Base-by-base conservation (phyloP, 2,113 vertebrate genomes). In the Gymnobelideus leadbeateri region DNA sequence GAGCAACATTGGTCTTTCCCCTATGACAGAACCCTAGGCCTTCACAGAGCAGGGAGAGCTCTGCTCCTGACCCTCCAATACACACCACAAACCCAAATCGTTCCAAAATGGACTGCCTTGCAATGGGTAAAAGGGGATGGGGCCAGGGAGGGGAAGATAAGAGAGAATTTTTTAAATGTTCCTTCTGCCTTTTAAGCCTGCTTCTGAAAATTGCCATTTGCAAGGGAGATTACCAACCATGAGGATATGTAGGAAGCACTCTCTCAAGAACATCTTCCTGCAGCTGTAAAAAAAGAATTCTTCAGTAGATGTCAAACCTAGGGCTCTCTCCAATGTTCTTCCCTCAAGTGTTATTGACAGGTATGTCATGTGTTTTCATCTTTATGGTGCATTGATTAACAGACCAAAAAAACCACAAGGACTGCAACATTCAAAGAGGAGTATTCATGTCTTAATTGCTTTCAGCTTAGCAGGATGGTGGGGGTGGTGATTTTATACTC, bases 191-290 rank as follows among this genome's bases (percentile, higher is more conserved):
- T 94, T 95, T 94, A 21, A 94, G 84, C 46, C 47, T 23, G 46
- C 94, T 91, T 94, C 49, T 94, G 8, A 95, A 92, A 95, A 50
- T 49, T 24, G 91, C 93, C 91, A 92, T 61, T 95, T 94, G 89
- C 25, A 54, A 43, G 37, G 68, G 68, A 84, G 68, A 43, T 84
- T 84, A 21, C 19, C 4, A n/a, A 43, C 1, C 5, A 43, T 2
- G 2, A 84, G n/a, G 11, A 68, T 68, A 68, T 68, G 31, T 68
- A 37, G 31, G 16, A 84, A 84, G n/a, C 4, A 84, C 6, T 84
- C n/a, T 84, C 19, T n/a, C n/a, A 84, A 84, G n/a, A 43, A 21
- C 43, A 84, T 84, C 68, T 21, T 43, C 68, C 68, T 43, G n/a
- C 12, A 84, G 37, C n/a, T 84, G 4, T 84, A 21, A 43, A 84